These are phyloP conservation scores for Umimayanthus chanpuru DNA, from an alignment of 92 coral and sea anemone species.

Conservation along the genomic window DNA sequence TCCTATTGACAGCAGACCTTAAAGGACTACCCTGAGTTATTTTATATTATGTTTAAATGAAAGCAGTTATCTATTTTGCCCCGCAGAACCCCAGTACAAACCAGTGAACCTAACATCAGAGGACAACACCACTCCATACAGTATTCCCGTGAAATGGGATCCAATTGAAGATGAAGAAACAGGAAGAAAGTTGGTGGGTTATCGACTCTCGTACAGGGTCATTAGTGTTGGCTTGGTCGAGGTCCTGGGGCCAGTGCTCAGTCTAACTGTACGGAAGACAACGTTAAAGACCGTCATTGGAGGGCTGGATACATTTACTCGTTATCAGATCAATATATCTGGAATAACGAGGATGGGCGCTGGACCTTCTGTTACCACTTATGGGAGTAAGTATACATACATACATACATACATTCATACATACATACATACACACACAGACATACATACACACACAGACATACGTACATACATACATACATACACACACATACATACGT, in stretches of 20 bases:
- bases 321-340: slow-evolving; percentile 63
- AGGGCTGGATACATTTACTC: slow-evolving; percentile 51
- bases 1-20: no score
- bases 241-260: slow-evolving; percentile 45
- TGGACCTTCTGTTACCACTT: slow-evolving; percentile 60
- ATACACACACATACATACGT: no score
- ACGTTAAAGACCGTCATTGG: slow-evolving; percentile 22
- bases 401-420: no score
- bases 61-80: background rate
- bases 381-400: slow-evolving; percentile 47
- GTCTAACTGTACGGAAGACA: slow-evolving; percentile 58
- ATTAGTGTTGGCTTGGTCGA: slow-evolving; percentile 64
- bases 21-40: no score
- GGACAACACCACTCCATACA: slow-evolving; percentile 62
- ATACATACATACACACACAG: no score
- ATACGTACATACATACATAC: no score
- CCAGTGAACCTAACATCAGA: slow-evolving; percentile 65
- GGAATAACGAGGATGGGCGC: slow-evolving; percentile 65
- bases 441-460: no score
- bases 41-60: no score
- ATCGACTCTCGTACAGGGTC: slow-evolving; percentile 60
- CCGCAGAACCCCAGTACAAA: slow-evolving; percentile 53
- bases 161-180: slow-evolving; percentile 53
- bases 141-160: slow-evolving; percentile 61
- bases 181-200: slow-evolving; percentile 56